Evolutionary conservation across 53 echinoderm and acorn worm genomes (phyloP), one percentile per base, ranked within the genome.

Genomic region (Crossaster papposus): DNA sequence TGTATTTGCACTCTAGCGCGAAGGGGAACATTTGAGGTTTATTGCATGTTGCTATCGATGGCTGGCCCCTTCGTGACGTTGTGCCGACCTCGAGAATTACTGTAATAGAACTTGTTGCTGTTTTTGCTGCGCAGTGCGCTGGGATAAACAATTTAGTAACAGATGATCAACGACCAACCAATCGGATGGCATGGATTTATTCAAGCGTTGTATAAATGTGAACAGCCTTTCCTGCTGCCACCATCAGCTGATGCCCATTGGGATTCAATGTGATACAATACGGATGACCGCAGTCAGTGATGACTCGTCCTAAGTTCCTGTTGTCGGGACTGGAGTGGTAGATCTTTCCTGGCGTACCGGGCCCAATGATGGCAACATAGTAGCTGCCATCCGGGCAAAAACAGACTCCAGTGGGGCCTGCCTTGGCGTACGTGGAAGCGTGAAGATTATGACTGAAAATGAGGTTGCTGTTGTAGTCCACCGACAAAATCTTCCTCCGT

Each of bases 381-480:
- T 70, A 36, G 70, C 65, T 83, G 50, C 83, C 83, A 34, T 83
- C 44, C 17, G 10, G 6, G 6, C 14, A 33, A 44, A 28, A 83
- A 65, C 64, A 38, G 33, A 83, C 28, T 20, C 83, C 83, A 70
- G 65, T 70, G 26, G 70, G 44, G 32, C 65, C 68, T 36, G 24
- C 50, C 5, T 44, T n/a, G n/a, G n/a, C n/a, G n/a, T n/a, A n/a
- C n/a, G n/a, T n/a, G 4, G 65, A 12, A 0, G 0, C 12, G 28
- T 50, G 14, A 23, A 70, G 37, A 18, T 34, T 24, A 14, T 38
- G 30, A 13, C 9, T 18, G 13, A 73, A 72, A n/a, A 85, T 33
- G 31, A 72, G 18, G 20, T 35, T 4, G 30, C 85, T 72, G 30
- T 73, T 73, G 54, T 85, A 73, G 24, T 72, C 73, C 51, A 85